These are phyloP conservation scores for Eupithecia dodoneata DNA, from an alignment of 2,888 invertebrate genomes.

Conservation along the genomic window DNA sequence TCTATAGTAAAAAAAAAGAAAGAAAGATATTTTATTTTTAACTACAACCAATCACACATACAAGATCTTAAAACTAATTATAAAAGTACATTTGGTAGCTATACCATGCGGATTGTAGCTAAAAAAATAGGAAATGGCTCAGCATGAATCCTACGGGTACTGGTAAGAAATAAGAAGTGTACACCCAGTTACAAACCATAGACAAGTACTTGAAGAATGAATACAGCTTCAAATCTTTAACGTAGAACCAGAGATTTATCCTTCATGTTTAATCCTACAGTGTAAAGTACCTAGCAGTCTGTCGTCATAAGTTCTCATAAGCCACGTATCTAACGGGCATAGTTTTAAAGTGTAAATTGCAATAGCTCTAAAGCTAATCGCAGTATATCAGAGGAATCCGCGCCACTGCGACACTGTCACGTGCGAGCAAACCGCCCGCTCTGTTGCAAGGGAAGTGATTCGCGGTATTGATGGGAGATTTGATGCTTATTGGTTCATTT, in stretches of 20 bases:
- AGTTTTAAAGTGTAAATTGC: slow-evolving; percentile 51
- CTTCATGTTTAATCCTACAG: background rate
- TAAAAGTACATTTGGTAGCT: too few relatives aligned
- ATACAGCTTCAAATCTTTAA: background rate
- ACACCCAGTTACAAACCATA: background rate
- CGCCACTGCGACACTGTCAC: slow-evolving; percentile 61
- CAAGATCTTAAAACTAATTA: too few relatives aligned
- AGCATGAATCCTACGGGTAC: too few relatives aligned
- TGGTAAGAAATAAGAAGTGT: background rate
- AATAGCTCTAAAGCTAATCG: slow-evolving; percentile 56
- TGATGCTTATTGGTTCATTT: slow-evolving; percentile 11
- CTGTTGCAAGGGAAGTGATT: slow-evolving; percentile 30
- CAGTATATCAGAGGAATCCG: slow-evolving; percentile 60
- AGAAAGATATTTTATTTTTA: too few relatives aligned
- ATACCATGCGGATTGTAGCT: too few relatives aligned
- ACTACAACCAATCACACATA: too few relatives aligned
- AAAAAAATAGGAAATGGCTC: too few relatives aligned
- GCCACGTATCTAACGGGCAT: slow-evolving; percentile 26
- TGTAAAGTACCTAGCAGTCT: slow-evolving; percentile 5
- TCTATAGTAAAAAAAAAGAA: background rate
- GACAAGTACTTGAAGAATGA: background rate
- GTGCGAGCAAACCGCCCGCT: slow-evolving; percentile 49
- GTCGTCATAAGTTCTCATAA: slow-evolving; percentile 30
- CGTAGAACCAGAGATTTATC: background rate
- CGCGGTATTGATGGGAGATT: slow-evolving; percentile 41